phyloP scores from a whole-genome alignment of 2,797 vertebrate species.

The Sebastes matsubarae region DNA sequence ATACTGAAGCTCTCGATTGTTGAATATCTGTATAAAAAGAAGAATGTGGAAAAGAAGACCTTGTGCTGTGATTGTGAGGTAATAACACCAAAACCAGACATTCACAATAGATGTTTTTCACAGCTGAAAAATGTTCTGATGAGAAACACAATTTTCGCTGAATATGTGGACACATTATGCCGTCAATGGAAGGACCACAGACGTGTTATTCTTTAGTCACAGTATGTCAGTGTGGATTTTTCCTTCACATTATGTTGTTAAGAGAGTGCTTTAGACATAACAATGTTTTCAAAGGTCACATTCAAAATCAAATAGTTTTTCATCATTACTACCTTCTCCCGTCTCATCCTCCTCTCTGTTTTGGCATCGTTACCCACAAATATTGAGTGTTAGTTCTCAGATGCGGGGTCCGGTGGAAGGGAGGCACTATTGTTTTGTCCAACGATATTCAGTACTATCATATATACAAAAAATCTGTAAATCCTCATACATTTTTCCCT shows the following conservation, averaged over 20 bases:
- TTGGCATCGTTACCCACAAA: background rate
- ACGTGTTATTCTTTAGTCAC: background rate
- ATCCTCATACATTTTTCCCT: background rate
- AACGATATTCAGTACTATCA: background rate
- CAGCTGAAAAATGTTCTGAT: background rate
- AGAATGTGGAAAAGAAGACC: background rate
- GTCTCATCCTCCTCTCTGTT: background rate
- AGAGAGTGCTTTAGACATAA: background rate
- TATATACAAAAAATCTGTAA: background rate
- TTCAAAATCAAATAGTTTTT: background rate
- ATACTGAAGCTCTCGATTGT: background rate
- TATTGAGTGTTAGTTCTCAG: background rate
- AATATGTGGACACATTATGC: background rate
- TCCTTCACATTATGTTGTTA: background rate
- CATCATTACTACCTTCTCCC: background rate
- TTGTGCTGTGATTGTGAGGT: background rate
- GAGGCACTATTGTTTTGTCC: background rate
- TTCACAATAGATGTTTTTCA: background rate
- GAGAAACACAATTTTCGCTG: background rate
- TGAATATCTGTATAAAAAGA: constrained; percentile 12
- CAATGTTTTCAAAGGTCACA: background rate
- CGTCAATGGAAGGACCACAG: background rate
- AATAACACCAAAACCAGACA: background rate
- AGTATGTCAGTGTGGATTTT: background rate
- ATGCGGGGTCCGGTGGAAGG: background rate